These are phyloP conservation scores for Nasua narica DNA, from an alignment of 2,797 vertebrate genomes.

Conservation along the genomic window DNA sequence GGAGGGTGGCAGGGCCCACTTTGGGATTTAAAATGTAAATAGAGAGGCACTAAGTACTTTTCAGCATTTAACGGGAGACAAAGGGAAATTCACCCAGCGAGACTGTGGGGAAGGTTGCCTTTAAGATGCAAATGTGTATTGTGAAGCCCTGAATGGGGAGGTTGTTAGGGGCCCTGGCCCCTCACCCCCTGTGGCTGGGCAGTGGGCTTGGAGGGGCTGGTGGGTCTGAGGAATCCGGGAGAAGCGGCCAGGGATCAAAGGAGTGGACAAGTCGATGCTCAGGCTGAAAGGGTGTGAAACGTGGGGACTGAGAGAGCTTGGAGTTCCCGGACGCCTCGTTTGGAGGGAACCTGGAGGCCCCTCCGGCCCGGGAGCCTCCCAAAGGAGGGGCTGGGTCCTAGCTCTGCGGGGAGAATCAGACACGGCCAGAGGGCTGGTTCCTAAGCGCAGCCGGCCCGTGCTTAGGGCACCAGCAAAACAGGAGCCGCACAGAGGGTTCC, in stretches of 20 bases:
- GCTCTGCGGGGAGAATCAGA: too few species aligned
- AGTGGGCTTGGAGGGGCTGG: neutral
- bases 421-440: neutral
- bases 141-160: neutral
- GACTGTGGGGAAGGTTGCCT: neutral
- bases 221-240: neutral
- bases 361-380: neutral
- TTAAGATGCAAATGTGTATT: slow-evolving; percentile 21
- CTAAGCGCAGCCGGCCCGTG: too few species aligned
- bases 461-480: neutral
- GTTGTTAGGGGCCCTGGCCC: neutral
- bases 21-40: neutral
- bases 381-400: neutral
- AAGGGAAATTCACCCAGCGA: neutral
- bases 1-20: too few species aligned
- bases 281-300: neutral
- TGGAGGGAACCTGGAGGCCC: neutral
- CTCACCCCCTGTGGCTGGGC: fast-evolving
- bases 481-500: neutral
- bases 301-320: neutral
- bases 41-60: neutral
- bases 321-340: neutral
- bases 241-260: neutral
- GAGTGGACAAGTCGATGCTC: neutral
- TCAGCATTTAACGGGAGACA: neutral